Base-by-base conservation (phyloP, 2,888 invertebrate species). In the Synergus gifuensis region DNA sequence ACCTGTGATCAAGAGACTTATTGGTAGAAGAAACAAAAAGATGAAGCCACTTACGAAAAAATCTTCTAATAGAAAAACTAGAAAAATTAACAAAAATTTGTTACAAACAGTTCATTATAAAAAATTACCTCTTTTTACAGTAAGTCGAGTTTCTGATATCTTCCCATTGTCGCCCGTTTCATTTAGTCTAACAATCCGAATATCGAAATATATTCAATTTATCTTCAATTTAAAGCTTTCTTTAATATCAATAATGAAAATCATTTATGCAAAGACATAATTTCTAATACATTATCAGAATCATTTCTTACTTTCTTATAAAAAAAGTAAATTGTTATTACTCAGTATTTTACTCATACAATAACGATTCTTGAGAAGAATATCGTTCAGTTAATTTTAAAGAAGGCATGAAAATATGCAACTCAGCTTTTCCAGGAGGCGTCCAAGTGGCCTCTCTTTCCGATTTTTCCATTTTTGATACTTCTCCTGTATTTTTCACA, bases 391-490 rank as follows among this genome's bases (percentile, higher is more conserved):
- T 83, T n/a, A 83, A 84, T 81, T 82, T 85, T 1, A 91, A 81
- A 78, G 81, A 89, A 3, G 91, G 91, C 87, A 91, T 90, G 44
- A 89, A 89, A 44, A 91, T 88, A 63, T 91, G 90, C 63, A 91
- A 93, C 88, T 97, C 96, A 2, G 87, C 82, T 58, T 88, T 89
- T 18, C 85, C 85, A 8, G 86, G 83, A 2, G 88, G 83, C 1
- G 85, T 84, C 90, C 89, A 89, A 73, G 54, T 73, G 11, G 28
- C n/a, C 36, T 58, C 36, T 36, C 54, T 73, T 16, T 76, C 49
- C 18, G 28, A 42, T 77, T 85, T 64, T 11, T 80, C 63, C 28
- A 76, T 14, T 40, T 22, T 44, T 11, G 42, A 67, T 54, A 69
- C 28, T 54, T 54, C 36, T 49, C 12, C 73, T 28, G n/a, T 11